Percentiles rank a stretch among this genome's conserved stretches.
Evolutionary conservation across 2,888 invertebrate genomes (phyloP).

Genomic region (Amphipoea lucens): DNA sequence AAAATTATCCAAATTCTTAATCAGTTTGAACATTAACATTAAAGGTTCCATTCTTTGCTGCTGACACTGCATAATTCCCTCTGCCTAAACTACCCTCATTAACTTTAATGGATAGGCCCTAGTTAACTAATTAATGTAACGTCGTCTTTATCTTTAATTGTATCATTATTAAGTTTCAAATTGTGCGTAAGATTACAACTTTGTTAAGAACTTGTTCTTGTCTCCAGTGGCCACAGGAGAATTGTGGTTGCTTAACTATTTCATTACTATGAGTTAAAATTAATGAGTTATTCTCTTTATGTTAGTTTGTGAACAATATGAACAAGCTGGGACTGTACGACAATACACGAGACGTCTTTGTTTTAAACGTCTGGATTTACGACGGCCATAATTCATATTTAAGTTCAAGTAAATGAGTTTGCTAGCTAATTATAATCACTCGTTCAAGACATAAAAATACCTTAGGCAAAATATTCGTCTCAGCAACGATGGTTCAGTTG

Average conservation of each 20-base stretch:
- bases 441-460: not conserved
- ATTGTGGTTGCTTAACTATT: conserved; percentile 53
- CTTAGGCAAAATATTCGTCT: not conserved
- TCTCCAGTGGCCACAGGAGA: conserved; percentile 53
- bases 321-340: conserved; percentile 12
- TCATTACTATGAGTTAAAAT: conserved; percentile 53
- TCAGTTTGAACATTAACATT: conserved; percentile 52
- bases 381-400: conserved; percentile 20
- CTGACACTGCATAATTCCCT: conserved; percentile 54
- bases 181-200: conserved; percentile 64
- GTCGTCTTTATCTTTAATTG: conserved; percentile 67
- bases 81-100: conserved; percentile 53
- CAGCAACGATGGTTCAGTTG: not conserved
- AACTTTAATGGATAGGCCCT: conserved; percentile 56
- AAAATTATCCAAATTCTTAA: conserved; percentile 45
- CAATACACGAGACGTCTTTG: conserved; percentile 32
- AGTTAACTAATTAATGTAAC: conserved; percentile 67
- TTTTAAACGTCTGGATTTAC: conserved; percentile 27
- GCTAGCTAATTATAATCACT: conserved; percentile 27
- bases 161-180: conserved; percentile 68
- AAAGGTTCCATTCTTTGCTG: conserved; percentile 57
- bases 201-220: conserved; percentile 58
- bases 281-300: conserved; percentile 42
- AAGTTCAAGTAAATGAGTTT: conserved; percentile 24
- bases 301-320: conserved; percentile 35